Evolutionary conservation across 2,797 vertebrate species (phyloP).

Genomic region (Chaenodraco wilsoni): DNA sequence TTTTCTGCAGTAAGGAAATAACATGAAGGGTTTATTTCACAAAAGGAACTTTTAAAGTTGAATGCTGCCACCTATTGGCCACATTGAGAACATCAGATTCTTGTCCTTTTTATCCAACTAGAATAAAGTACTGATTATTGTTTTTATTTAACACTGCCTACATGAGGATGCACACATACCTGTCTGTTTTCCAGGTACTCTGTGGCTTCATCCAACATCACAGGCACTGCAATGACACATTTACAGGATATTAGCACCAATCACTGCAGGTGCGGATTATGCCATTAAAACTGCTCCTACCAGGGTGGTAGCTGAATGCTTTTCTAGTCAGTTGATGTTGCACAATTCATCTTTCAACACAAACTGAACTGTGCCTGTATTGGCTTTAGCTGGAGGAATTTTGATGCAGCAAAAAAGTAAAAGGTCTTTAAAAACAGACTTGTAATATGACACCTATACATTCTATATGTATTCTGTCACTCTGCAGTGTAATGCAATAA

Average conservation of each 20-base stretch:
- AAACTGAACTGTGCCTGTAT: background rate
- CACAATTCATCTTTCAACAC: background rate
- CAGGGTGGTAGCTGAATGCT: background rate
- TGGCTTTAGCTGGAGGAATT: background rate
- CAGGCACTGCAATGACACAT: constrained; percentile 87
- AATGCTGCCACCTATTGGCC: constrained; percentile 69
- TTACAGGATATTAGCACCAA: background rate
- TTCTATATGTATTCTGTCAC: background rate
- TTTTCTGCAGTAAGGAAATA: constrained; percentile 83
- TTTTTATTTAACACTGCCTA: background rate
- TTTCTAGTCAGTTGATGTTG: background rate
- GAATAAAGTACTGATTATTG: background rate
- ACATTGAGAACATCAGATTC: background rate
- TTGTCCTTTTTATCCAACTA: background rate
- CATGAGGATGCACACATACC: constrained; percentile 71
- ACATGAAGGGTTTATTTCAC: background rate
- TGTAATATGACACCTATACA: background rate
- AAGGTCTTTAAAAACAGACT: background rate
- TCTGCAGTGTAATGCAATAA: background rate
- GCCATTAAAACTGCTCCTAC: background rate
- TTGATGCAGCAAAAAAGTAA: background rate
- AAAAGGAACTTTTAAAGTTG: background rate
- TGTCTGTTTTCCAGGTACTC: constrained; percentile 93
- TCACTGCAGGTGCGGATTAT: background rate
- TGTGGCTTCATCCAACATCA: constrained; percentile 97